Evolutionary conservation across 2,888 invertebrate genomes (phyloP).

Genomic region (Heliconius erato): DNA sequence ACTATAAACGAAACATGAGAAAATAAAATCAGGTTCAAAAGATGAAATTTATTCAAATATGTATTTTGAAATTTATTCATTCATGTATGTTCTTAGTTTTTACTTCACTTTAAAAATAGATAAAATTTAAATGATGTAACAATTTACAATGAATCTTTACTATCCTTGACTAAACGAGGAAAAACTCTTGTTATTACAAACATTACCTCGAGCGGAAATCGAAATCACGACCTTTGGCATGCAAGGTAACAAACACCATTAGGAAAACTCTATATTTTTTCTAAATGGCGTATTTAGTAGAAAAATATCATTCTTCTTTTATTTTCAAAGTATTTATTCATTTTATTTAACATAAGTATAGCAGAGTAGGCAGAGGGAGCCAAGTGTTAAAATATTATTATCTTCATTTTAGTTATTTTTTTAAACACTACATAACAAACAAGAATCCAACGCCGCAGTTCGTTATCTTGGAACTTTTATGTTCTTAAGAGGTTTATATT

Average conservation of each 20-base stretch:
- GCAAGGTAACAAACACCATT: conserved; percentile 20
- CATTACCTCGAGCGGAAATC: conserved; percentile 19
- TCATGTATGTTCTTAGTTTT: background rate
- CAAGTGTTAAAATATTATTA: too few species aligned
- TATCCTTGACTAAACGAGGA: conserved; percentile 14
- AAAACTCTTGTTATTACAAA: background rate
- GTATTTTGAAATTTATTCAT: too few species aligned
- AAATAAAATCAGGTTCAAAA: too few species aligned
- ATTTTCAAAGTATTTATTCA: background rate
- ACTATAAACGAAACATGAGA: too few species aligned
- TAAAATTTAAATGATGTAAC: background rate
- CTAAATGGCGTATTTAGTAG: background rate
- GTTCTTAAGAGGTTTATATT: too few species aligned
- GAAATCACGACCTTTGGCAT: conserved; percentile 4
- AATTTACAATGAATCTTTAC: background rate
- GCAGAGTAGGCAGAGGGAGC: too few species aligned
- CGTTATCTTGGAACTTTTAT: too few species aligned
- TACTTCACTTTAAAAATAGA: background rate
- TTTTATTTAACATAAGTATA: too few species aligned
- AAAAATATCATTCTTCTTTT: background rate
- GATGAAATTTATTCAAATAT: too few species aligned
- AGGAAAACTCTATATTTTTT: background rate
- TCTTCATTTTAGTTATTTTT: too few species aligned
- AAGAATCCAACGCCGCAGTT: too few species aligned
- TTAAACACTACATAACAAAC: too few species aligned